A percentile compares a stretch with the other conserved stretches of the same genome.
These are phyloP conservation scores for Nixonia krombeini DNA, from an alignment of 1,140 invertebrate species.

Conservation along the genomic window DNA sequence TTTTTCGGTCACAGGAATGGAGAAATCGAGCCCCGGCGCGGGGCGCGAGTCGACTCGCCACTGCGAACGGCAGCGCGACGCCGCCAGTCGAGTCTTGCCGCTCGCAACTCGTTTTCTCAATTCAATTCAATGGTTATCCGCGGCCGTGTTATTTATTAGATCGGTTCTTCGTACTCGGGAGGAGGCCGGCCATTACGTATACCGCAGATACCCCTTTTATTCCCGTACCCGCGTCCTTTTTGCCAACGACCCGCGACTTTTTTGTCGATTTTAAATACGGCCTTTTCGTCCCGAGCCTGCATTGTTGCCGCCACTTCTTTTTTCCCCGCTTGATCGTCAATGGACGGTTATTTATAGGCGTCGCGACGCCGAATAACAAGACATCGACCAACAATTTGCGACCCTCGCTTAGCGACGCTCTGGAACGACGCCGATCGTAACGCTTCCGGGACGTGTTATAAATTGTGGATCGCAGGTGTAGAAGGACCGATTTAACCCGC, in stretches of 20 bases:
- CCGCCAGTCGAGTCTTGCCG: constrained; percentile 46
- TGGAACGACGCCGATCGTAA: background rate
- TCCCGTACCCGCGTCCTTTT: no score
- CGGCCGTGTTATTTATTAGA: constrained; percentile 67
- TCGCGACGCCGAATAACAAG: no score
- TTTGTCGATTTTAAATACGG: no score
- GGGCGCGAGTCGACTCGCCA: constrained; percentile 64
- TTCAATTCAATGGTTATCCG: constrained; percentile 69
- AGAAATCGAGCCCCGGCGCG: constrained; percentile 48
- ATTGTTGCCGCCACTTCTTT: no score
- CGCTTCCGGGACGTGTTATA: constrained; percentile 19
- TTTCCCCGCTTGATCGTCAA: no score
- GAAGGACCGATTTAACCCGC: constrained; percentile 32
- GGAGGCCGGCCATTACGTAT: constrained; percentile 30
- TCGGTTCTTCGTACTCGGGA: constrained; percentile 54
- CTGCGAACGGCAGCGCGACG: constrained; percentile 63
- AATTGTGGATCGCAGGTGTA: constrained; percentile 47
- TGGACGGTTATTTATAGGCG: no score
- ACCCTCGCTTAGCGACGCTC: no score
- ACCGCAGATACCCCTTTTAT: constrained; percentile 6
- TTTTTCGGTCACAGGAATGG: constrained; percentile 48
- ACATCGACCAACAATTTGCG: no score
- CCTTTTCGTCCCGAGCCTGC: no score
- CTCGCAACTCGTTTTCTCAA: constrained; percentile 60
- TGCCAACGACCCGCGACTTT: no score